These are phyloP conservation scores for Zaprionus ornatus DNA, from an alignment of 1,140 invertebrate genomes.

Conservation along the genomic window DNA sequence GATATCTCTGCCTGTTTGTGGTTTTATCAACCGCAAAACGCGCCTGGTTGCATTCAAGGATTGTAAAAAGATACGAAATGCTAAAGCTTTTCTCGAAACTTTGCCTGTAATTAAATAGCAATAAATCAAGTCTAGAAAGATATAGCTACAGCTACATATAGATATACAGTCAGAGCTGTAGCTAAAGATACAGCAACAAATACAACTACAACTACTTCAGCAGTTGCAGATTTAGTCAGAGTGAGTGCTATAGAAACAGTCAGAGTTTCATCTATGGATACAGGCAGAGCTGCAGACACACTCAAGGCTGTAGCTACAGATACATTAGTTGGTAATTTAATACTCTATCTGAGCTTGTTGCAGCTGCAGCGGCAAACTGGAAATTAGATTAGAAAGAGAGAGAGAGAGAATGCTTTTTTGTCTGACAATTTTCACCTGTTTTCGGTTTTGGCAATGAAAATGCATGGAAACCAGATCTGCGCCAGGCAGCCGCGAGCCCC, in stretches of 20 bases:
- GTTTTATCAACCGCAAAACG: constrained; percentile 56
- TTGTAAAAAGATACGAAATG: constrained; percentile 29
- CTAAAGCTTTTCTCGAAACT: neutral
- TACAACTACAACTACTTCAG: neutral
- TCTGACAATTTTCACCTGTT: constrained; percentile 29
- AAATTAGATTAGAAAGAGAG: neutral
- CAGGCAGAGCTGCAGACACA: neutral
- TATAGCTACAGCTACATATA: neutral
- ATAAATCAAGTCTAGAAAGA: neutral
- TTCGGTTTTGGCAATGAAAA: constrained; percentile 12
- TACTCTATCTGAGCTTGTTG: neutral
- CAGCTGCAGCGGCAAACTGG: neutral
- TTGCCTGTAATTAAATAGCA: neutral
- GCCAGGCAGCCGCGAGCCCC: no score
- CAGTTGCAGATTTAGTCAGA: constrained; percentile 1
- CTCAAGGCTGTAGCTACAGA: neutral
- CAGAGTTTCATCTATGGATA: neutral
- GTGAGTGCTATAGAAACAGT: neutral
- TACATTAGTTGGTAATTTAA: neutral
- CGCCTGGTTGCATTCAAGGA: neutral
- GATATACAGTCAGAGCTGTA: neutral
- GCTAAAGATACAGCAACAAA: neutral
- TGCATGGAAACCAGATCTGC: constrained; percentile 11
- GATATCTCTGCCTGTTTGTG: constrained; percentile 25
- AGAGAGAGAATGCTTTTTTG: neutral